These are phyloP conservation scores for Sminthurides aquaticus DNA, from an alignment of 2,888 invertebrate genomes.

Conservation along the genomic window DNA sequence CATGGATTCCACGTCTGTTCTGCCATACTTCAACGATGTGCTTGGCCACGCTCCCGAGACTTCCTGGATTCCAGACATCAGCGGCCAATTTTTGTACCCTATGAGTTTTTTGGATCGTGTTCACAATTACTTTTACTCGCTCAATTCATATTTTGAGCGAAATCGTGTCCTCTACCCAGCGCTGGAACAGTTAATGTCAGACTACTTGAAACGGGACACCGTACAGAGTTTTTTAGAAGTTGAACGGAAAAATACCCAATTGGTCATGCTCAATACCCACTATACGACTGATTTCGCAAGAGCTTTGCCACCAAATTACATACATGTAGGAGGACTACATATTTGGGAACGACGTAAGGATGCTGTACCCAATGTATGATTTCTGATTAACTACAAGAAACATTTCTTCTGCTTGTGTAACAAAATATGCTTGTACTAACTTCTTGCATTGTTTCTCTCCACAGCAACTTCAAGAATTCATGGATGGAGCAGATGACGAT, in stretches of 20 bases:
- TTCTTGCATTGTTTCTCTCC: no score
- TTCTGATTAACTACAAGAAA: no score
- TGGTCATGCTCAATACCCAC: conserved; percentile 16
- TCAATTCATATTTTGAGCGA: background rate
- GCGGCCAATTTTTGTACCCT: conserved; percentile 12
- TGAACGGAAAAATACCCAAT: conserved; percentile 5
- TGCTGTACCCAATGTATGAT: conserved; percentile 21
- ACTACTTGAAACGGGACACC: background rate
- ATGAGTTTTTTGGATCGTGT: conserved; percentile 11
- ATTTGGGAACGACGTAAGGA: conserved; percentile 21
- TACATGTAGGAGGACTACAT: conserved; percentile 27
- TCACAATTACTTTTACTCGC: conserved; percentile 12
- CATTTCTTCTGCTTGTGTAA: no score
- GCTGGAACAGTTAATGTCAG: conserved; percentile 10
- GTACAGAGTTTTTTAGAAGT: background rate
- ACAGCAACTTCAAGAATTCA: conserved; percentile 26
- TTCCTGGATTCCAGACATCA: conserved; percentile 15
- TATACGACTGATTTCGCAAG: conserved; percentile 15
- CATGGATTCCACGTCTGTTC: conserved; percentile 12
- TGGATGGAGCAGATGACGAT: conserved; percentile 19
- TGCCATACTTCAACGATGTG: conserved; percentile 9
- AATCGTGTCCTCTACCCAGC: conserved; percentile 1
- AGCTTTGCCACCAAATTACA: conserved; percentile 22
- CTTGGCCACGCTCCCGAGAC: conserved; percentile 7
- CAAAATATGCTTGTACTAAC: no score